Base-by-base conservation (phyloP, 2,113 vertebrate species). In the Ellobius talpinus region DNA sequence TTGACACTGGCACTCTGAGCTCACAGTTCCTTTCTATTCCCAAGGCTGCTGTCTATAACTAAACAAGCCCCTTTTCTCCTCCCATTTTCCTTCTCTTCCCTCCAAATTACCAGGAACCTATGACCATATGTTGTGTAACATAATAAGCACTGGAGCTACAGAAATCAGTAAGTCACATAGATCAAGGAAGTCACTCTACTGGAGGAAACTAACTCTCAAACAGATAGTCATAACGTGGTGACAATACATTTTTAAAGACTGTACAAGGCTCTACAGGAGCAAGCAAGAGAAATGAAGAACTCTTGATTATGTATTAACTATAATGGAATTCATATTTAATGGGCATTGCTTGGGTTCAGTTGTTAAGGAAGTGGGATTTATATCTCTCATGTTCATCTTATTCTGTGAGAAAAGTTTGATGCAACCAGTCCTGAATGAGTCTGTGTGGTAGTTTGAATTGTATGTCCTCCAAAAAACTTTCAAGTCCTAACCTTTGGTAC, bases 151-250 rank as follows among this genome's bases (percentile, higher is more conserved):
- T 89, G 23, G 79, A 89, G 14, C 61, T 61, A 29, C 7, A 95
- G 79, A 95, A 50, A 95, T 96, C 45, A 89, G 66, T 87, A 52
- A 61, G 23, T 13, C 55, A 78, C 3, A 91, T 7, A 31, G 90
- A 50, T 91, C 93, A 93, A 50, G 93, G 39, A 95, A 74, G 50
- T 88, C 17, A 36, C 45, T 96, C 10, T 91, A 61, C 2, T 68
- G 63, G 47, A 94, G 14, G 52, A 95, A 36, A 93, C 24, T 97
- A 78, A 74, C 89, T 96, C 17, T 58, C 72, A 95, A 96, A 94
- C 12, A 42, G 39, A 93, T 90, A 10, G 82, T 87, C 87, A 47
- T 12, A 85, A 24, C 52, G 63, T 19, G 85, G 19, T 74, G 31
- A 88, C 79, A 76, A 36, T 65, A 24, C 92, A 36, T 24, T 91